Percentiles rank a stretch among this genome's conserved stretches.
These are phyloP conservation scores for Proisotoma minuta DNA, from an alignment of 2,888 invertebrate genomes.

Conservation along the genomic window DNA sequence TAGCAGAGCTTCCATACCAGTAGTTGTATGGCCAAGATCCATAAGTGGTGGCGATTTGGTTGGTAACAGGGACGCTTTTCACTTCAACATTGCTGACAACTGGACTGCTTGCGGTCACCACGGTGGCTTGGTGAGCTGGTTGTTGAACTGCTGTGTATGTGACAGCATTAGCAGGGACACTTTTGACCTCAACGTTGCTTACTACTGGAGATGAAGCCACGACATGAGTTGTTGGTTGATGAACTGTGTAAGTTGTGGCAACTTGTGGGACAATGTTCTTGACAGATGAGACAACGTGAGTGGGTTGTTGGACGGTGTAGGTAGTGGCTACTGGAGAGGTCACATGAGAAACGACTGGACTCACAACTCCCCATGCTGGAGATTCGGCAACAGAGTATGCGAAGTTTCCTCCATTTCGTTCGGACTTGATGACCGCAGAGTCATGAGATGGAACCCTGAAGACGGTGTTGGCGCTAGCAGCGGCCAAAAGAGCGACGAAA, in stretches of 20 bases:
- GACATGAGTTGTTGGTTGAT: slow-evolving; percentile 1
- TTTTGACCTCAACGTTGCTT: not conserved
- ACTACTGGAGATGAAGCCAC: not conserved
- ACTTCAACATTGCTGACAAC: not conserved
- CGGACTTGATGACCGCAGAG: slow-evolving; percentile 29
- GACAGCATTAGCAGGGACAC: not conserved
- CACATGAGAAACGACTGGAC: slow-evolving; percentile 22
- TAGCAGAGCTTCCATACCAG: not conserved
- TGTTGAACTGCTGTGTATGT: not conserved
- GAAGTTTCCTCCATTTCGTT: slow-evolving; percentile 40
- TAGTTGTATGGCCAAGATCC: not conserved
- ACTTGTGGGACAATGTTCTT: too few relatives aligned
- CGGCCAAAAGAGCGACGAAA: slow-evolving; percentile 37
- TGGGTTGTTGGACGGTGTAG: slow-evolving; percentile 13
- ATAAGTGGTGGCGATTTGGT: not conserved
- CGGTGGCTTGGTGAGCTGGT: not conserved
- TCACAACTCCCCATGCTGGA: slow-evolving; percentile 15
- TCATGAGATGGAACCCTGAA: slow-evolving; percentile 18
- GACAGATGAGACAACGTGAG: not conserved
- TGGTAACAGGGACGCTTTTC: not conserved
- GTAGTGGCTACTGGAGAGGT: slow-evolving; percentile 22
- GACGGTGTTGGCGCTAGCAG: slow-evolving; percentile 29
- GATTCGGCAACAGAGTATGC: slow-evolving; percentile 34
- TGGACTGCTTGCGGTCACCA: not conserved
- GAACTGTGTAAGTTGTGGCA: slow-evolving; percentile 16